Evolutionary conservation across 2,888 invertebrate genomes (phyloP).

Genomic region (Aleiodes leptofemur): DNA sequence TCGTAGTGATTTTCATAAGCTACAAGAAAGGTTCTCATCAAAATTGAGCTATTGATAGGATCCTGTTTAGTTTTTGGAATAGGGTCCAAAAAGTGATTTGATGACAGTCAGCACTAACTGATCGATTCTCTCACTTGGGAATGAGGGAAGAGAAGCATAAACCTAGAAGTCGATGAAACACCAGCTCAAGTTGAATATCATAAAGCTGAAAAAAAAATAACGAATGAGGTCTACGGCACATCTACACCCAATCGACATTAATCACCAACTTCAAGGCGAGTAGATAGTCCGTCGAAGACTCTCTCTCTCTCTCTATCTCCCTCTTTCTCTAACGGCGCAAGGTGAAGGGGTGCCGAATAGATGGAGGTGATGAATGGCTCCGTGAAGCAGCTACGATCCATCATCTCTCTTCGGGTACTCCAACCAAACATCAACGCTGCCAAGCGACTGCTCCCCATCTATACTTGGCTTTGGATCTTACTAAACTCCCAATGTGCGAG

Average conservation of each 20-base stretch:
- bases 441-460: constrained; percentile 10
- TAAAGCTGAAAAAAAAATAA: constrained; percentile 50
- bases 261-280: constrained; percentile 72
- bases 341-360: constrained; percentile 72
- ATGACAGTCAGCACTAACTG: no score
- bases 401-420: constrained; percentile 64
- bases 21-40: no score
- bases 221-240: constrained; percentile 68
- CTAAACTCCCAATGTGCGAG: constrained; percentile 63
- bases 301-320: constrained; percentile 58
- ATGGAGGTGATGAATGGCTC: constrained; percentile 75
- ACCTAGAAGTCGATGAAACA: constrained; percentile 39
- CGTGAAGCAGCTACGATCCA: constrained; percentile 73
- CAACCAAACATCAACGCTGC: constrained; percentile 44
- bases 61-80: no score
- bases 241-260: constrained; percentile 71
- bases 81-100: no score
- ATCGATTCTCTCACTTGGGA: no score
- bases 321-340: constrained; percentile 66
- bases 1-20: no score
- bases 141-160: no score
- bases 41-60: no score
- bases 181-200: constrained; percentile 20
- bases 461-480: constrained; percentile 14
- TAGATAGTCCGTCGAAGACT: constrained; percentile 73